These are phyloP conservation scores for Tenualosa ilisha DNA, from an alignment of 2,797 vertebrate genomes.

Conservation along the genomic window DNA sequence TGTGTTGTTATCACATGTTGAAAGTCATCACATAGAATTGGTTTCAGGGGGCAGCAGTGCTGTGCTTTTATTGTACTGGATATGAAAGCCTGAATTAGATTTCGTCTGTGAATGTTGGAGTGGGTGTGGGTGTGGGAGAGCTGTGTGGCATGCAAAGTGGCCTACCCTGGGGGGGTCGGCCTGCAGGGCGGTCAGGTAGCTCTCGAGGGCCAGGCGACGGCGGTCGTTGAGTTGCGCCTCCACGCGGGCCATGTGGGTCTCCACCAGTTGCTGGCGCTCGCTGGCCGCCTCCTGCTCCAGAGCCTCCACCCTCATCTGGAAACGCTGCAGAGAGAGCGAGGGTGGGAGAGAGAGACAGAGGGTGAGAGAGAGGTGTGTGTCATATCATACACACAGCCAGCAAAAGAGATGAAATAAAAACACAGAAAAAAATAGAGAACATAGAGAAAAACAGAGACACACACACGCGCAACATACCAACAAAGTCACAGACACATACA, in stretches of 20 bases:
- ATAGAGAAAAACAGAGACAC: not conserved
- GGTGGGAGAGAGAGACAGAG: not conserved
- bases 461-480: not conserved
- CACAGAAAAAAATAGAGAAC: not conserved
- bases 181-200: constrained; percentile 90
- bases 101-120: too few species aligned
- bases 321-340: constrained; percentile 75
- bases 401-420: not conserved
- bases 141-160: not conserved
- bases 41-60: too few species aligned
- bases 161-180: constrained; percentile 87
- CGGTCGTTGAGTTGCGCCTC: constrained; percentile 94
- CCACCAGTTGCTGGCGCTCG: constrained; percentile 95
- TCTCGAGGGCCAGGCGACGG: constrained; percentile 89
- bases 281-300: constrained; percentile 94
- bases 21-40: too few species aligned
- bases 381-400: not conserved
- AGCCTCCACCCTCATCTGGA: constrained; percentile 96
- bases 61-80: too few species aligned
- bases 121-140: too few species aligned
- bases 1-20: too few species aligned
- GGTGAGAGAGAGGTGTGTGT: not conserved
- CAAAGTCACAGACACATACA: not conserved
- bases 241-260: constrained; percentile 96
- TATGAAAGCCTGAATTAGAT: too few species aligned